Evolutionary conservation across 1,140 invertebrate genomes (phyloP).

Genomic region (Leptinotarsa lineolata): DNA sequence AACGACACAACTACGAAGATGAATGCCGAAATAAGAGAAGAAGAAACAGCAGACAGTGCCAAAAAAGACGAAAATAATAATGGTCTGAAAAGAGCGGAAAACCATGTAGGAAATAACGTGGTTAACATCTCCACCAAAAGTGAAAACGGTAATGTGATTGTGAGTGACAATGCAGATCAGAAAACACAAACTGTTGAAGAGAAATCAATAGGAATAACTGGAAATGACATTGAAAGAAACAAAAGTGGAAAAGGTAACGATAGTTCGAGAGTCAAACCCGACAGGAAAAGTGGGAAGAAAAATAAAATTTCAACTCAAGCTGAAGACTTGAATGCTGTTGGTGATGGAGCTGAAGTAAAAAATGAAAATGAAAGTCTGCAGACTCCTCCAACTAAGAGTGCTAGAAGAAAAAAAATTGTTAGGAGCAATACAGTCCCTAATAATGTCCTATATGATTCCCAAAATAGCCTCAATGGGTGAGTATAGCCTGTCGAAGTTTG

Average conservation of each 20-base stretch:
- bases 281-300: background rate
- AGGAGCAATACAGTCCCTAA: background rate
- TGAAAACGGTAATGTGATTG: background rate
- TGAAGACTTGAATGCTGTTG: background rate
- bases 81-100: too few relatives aligned
- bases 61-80: too few relatives aligned
- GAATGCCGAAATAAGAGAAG: background rate
- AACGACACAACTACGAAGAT: background rate
- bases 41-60: too few relatives aligned
- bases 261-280: background rate
- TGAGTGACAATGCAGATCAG: background rate
- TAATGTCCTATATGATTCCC: background rate
- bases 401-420: constrained; percentile 2
- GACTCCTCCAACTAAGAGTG: background rate
- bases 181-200: background rate
- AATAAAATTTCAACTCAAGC: background rate
- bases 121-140: too few relatives aligned
- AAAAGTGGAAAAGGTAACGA: too few relatives aligned
- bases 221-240: background rate
- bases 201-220: background rate
- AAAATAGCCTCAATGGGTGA: constrained; percentile 4
- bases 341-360: background rate
- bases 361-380: background rate
- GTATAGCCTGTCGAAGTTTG: background rate
- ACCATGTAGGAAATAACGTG: too few relatives aligned